These are phyloP conservation scores for Epinotia demarniana DNA, from an alignment of 2,888 invertebrate genomes.

Conservation along the genomic window DNA sequence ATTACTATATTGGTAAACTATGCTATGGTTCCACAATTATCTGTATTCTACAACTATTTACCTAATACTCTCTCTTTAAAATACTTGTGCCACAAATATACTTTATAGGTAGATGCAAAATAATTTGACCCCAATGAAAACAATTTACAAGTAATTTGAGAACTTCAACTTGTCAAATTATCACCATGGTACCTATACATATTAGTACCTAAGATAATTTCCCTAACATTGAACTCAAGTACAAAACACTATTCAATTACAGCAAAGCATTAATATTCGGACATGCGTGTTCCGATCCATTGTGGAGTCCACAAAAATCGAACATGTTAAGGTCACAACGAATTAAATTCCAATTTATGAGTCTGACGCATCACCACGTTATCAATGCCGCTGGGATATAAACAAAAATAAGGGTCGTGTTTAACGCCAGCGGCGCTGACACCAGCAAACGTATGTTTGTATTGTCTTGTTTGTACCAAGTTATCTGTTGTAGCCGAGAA, in stretches of 20 bases:
- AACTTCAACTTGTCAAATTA: not conserved
- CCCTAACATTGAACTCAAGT: conserved; percentile 21
- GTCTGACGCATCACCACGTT: conserved; percentile 19
- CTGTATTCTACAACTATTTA: no score
- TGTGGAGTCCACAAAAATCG: conserved; percentile 29
- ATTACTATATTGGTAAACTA: no score
- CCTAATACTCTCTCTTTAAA: no score
- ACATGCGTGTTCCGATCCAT: conserved; percentile 28
- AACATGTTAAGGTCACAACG: conserved; percentile 21
- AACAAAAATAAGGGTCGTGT: not conserved
- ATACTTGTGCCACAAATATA: not conserved
- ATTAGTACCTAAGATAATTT: not conserved
- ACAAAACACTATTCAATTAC: conserved; percentile 33
- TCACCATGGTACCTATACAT: not conserved
- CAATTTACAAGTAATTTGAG: not conserved
- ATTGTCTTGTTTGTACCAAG: conserved; percentile 14
- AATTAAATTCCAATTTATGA: conserved; percentile 33
- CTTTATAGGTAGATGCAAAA: not conserved
- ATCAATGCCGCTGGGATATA: not conserved
- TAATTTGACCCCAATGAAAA: not conserved
- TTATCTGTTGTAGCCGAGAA: not conserved
- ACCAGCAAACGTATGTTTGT: not conserved
- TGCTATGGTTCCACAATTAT: no score
- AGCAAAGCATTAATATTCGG: conserved; percentile 23
- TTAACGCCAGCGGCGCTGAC: not conserved